phyloP scores from a whole-genome alignment of 2,888 invertebrate genomes.

The Hylaea fasciaria region DNA sequence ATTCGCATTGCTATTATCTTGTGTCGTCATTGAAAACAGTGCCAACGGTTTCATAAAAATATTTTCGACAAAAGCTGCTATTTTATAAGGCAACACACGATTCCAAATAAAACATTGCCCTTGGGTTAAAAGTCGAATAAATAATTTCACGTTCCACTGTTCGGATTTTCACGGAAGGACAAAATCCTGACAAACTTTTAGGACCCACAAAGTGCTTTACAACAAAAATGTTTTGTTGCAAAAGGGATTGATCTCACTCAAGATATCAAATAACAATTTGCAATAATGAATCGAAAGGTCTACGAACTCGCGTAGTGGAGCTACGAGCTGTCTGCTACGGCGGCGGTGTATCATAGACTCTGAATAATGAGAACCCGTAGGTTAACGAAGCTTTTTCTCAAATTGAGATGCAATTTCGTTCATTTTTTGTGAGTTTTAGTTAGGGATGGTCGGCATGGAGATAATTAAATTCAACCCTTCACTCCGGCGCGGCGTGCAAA shows the following conservation, averaged over 20 bases:
- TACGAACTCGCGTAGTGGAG: constrained; percentile 49
- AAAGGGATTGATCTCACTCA: constrained; percentile 39
- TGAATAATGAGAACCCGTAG: constrained; percentile 48
- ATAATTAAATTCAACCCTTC: constrained; percentile 84
- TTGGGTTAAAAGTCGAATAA: constrained; percentile 37
- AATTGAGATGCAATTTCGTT: constrained; percentile 67
- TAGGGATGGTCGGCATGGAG: constrained; percentile 64
- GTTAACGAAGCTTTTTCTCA: constrained; percentile 45
- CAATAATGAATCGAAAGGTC: constrained; percentile 54
- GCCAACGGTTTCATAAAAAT: background rate
- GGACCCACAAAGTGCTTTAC: constrained; percentile 22
- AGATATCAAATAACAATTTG: constrained; percentile 58
- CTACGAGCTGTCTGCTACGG: constrained; percentile 46
- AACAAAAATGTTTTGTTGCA: constrained; percentile 33
- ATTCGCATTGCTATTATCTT: background rate
- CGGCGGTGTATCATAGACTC: constrained; percentile 42
- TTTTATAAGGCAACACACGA: constrained; percentile 8
- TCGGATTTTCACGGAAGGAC: constrained; percentile 18
- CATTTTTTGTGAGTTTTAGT: constrained; percentile 66
- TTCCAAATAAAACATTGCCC: constrained; percentile 28
- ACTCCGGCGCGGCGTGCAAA: constrained; percentile 70
- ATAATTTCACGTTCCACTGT: constrained; percentile 28
- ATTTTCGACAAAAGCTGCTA: background rate
- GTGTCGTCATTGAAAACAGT: background rate
- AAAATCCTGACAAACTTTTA: constrained; percentile 22